Conservation (phyloP, 2,888 invertebrate species). For the Hofmannophila pseudospretella region DNA sequence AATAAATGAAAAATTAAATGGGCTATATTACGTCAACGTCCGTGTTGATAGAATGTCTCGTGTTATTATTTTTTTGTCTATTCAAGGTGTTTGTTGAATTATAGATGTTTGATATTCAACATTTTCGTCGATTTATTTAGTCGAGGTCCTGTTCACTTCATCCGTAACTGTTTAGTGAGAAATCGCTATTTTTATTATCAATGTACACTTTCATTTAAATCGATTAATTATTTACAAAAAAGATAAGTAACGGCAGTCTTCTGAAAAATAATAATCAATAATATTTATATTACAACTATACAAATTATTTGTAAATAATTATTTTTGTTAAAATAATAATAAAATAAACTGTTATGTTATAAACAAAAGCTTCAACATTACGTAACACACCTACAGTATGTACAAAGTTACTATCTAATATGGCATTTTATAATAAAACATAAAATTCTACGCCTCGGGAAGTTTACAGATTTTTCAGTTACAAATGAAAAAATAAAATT, state of each 20-base stretch:
- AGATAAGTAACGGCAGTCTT: constrained; percentile 69
- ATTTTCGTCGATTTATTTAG: constrained; percentile 25
- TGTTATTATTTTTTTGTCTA: constrained; percentile 45
- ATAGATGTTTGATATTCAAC: constrained; percentile 25
- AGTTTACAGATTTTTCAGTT: constrained; percentile 15
- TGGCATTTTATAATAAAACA: constrained; percentile 64
- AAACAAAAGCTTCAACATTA: constrained; percentile 60
- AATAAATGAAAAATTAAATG: constrained; percentile 49
- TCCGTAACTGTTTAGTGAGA: constrained; percentile 47
- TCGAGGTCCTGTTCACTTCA: constrained; percentile 30
- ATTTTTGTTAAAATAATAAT: constrained; percentile 43
- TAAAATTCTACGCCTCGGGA: constrained; percentile 38
- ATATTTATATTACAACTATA: constrained; percentile 54
- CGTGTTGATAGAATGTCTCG: constrained; percentile 66
- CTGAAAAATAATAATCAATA: constrained; percentile 57
- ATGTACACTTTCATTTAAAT: constrained; percentile 36
- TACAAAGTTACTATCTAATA: constrained; percentile 69
- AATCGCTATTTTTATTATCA: constrained; percentile 64
- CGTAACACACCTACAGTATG: constrained; percentile 58
- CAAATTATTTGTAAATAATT: constrained; percentile 64
- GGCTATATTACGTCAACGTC: constrained; percentile 62
- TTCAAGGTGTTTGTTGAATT: constrained; percentile 27
- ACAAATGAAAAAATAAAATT: constrained; percentile 14
- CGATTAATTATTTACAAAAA: constrained; percentile 47
- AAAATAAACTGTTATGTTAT: constrained; percentile 40